Percentiles rank a stretch among this genome's conserved stretches.
These are phyloP conservation scores for Thereva unica DNA, from an alignment of 2,888 invertebrate species.

Conservation along the genomic window DNA sequence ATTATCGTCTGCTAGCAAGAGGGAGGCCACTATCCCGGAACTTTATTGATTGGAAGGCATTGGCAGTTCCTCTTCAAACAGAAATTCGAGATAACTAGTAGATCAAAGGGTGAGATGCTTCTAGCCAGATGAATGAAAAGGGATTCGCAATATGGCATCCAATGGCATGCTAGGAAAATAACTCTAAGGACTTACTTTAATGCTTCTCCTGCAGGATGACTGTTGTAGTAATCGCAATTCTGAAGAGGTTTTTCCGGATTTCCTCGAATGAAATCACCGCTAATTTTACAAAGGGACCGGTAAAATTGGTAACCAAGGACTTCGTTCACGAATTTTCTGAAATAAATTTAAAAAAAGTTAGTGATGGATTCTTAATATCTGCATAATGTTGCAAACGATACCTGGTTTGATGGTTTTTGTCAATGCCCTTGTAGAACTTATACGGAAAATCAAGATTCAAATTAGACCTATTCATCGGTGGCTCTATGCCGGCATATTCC, in stretches of 20 bases:
- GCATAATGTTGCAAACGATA: slow-evolving; percentile 24
- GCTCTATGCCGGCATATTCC: slow-evolving; percentile 65
- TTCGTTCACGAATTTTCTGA: slow-evolving; percentile 72
- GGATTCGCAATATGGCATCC: too few species aligned
- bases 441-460: slow-evolving; percentile 72
- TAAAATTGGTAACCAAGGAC: slow-evolving; percentile 70
- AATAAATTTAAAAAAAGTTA: slow-evolving; percentile 43
- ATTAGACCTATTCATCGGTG: slow-evolving; percentile 64
- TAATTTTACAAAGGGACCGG: slow-evolving; percentile 66
- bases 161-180: too few species aligned
- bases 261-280: slow-evolving; percentile 65
- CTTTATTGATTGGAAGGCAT: too few species aligned
- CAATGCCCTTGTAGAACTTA: slow-evolving; percentile 64
- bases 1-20: too few species aligned
- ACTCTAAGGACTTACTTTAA: slow-evolving; percentile 46
- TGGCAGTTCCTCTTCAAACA: too few species aligned
- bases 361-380: slow-evolving; percentile 41
- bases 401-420: slow-evolving; percentile 47
- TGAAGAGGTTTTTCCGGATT: slow-evolving; percentile 63
- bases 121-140: too few species aligned
- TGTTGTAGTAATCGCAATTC: slow-evolving; percentile 70
- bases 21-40: too few species aligned
- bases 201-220: slow-evolving; percentile 64
- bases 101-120: too few species aligned
- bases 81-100: too few species aligned